These are phyloP conservation scores for Tricholauxania praeusta DNA, from an alignment of 2,888 invertebrate genomes.

Conservation along the genomic window DNA sequence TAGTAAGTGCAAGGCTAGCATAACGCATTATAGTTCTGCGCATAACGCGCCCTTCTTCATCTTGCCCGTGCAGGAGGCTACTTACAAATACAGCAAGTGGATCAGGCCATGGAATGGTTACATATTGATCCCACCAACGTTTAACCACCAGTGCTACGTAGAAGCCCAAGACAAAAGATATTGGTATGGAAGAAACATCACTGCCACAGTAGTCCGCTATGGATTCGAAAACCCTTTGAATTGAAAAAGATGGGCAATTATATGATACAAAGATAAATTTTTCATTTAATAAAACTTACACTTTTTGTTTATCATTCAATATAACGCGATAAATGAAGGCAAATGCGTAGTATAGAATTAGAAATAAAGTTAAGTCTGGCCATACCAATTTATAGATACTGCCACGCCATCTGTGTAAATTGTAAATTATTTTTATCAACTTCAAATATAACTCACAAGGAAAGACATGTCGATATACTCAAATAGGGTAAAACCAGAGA, in stretches of 20 bases:
- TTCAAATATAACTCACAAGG: no score
- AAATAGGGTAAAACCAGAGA: no score
- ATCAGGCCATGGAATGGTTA: slow-evolving; percentile 86
- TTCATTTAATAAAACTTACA: slow-evolving; percentile 42
- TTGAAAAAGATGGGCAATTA: background rate
- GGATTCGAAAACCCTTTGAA: slow-evolving; percentile 78
- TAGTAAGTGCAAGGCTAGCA: slow-evolving; percentile 84
- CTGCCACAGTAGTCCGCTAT: slow-evolving; percentile 84
- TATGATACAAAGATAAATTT: background rate
- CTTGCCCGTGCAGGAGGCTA: slow-evolving; percentile 83
- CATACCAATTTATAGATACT: slow-evolving; percentile 94
- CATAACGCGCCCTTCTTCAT: slow-evolving; percentile 85
- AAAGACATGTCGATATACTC: no score
- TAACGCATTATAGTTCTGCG: slow-evolving; percentile 84
- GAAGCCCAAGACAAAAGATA: slow-evolving; percentile 94
- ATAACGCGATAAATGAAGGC: slow-evolving; percentile 49
- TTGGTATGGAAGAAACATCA: slow-evolving; percentile 85
- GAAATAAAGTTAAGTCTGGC: slow-evolving; percentile 84
- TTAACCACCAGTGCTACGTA: slow-evolving; percentile 92
- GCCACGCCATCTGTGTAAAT: slow-evolving; percentile 84
- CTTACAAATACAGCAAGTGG: slow-evolving; percentile 85
- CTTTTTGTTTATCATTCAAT: slow-evolving; percentile 41
- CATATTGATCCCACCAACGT: slow-evolving; percentile 91
- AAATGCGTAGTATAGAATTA: slow-evolving; percentile 76
- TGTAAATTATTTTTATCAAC: no score